These are phyloP conservation scores for Neotoxoptera formosana DNA, from an alignment of 1,140 invertebrate species.

Conservation along the genomic window DNA sequence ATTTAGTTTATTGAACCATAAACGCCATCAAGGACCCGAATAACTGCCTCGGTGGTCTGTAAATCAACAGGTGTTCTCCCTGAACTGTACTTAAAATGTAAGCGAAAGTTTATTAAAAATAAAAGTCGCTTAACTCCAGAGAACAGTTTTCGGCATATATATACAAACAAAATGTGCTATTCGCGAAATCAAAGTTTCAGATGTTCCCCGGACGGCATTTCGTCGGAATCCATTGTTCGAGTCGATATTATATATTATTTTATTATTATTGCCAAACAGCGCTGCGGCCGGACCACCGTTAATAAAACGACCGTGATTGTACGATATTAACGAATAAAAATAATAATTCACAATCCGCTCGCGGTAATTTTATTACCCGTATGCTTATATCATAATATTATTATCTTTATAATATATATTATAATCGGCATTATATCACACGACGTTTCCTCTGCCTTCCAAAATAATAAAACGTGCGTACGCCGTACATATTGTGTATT, in stretches of 20 bases:
- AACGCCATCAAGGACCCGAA: constrained; percentile 12
- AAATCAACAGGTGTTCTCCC: constrained; percentile 39
- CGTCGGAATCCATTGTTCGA: background rate
- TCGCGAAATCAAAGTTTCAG: background rate
- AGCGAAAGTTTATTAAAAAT: constrained; percentile 35
- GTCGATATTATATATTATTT: background rate
- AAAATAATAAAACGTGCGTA: background rate
- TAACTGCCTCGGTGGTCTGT: background rate
- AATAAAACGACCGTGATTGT: background rate
- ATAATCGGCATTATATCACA: background rate
- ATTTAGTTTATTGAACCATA: constrained; percentile 36
- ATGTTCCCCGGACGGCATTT: background rate
- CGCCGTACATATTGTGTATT: too few relatives aligned
- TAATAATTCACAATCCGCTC: background rate
- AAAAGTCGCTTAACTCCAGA: background rate
- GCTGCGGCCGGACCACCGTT: background rate
- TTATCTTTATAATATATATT: background rate
- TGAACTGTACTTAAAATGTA: constrained; percentile 9
- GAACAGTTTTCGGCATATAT: background rate
- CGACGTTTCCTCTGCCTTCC: background rate
- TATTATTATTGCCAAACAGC: background rate
- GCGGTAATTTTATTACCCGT: background rate
- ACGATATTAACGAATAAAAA: background rate
- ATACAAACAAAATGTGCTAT: background rate
- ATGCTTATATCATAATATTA: too few relatives aligned